Evolutionary conservation across 2,113 vertebrate species (phyloP).

Genomic region (Tyrannus savana): DNA sequence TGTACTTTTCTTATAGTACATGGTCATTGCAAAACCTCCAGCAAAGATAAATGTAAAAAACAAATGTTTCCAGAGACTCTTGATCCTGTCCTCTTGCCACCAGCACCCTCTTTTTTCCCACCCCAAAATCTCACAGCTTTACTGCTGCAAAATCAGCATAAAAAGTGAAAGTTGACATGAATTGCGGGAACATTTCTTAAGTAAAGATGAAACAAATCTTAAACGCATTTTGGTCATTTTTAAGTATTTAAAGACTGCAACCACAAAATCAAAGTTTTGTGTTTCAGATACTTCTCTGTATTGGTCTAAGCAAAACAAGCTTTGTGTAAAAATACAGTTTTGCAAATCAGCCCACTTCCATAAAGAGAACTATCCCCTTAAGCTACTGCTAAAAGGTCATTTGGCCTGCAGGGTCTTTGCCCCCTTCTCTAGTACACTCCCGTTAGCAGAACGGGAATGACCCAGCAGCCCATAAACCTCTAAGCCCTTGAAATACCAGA

Average conservation of each 20-base stretch:
- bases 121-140: background rate
- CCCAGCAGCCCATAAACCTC: conserved; percentile 7
- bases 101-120: background rate
- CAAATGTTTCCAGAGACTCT: background rate
- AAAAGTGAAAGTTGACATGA: background rate
- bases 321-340: conserved; percentile 69
- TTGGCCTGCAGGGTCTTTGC: conserved; percentile 46
- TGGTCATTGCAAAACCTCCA: background rate
- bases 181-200: background rate
- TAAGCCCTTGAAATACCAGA: conserved; percentile 25
- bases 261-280: conserved; percentile 71
- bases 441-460: conserved; percentile 17
- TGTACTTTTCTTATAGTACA: background rate
- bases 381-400: conserved; percentile 18
- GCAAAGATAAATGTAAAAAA: background rate
- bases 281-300: conserved; percentile 63
- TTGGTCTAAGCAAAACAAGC: conserved; percentile 68
- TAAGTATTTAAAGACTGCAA: conserved; percentile 54
- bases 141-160: background rate
- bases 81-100: background rate
- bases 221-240: conserved; percentile 36
- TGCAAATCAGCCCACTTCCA: conserved; percentile 49
- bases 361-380: conserved; percentile 66
- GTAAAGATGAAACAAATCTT: background rate
- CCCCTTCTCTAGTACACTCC: background rate